These are phyloP conservation scores for Peromyscus aztecus DNA, from an alignment of 2,797 vertebrate genomes.

Conservation along the genomic window DNA sequence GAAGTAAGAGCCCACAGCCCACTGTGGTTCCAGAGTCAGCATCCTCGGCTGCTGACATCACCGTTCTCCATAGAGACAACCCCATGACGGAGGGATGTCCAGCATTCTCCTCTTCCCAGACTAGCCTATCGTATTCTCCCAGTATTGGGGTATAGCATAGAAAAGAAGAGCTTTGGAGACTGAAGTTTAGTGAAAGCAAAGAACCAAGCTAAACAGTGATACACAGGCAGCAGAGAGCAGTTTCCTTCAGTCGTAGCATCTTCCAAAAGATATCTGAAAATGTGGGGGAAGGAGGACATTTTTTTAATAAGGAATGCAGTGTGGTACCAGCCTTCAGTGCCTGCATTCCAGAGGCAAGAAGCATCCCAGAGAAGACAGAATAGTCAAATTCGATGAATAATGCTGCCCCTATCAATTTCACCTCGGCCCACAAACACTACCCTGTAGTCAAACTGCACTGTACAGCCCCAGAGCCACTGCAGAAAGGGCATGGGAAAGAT, in stretches of 20 bases:
- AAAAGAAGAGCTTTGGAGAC: not conserved
- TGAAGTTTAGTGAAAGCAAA: conserved; percentile 47
- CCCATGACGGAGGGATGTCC: not conserved
- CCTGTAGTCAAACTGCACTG: not conserved
- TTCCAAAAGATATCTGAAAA: conserved; percentile 1
- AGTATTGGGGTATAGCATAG: not conserved
- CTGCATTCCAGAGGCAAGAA: not conserved
- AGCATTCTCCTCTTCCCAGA: not conserved
- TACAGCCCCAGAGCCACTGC: not conserved
- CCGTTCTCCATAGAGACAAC: not conserved
- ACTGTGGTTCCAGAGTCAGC: not conserved
- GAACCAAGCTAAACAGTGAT: not conserved
- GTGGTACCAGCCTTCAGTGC: not conserved
- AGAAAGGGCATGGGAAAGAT: not conserved
- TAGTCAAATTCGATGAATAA: not conserved
- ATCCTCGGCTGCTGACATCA: not conserved
- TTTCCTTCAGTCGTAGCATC: not conserved
- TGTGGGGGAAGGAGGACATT: too few species aligned
- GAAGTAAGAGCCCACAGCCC: not conserved
- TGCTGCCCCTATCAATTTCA: not conserved
- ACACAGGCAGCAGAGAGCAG: not conserved
- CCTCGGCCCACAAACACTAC: not conserved
- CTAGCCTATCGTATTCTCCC: not conserved
- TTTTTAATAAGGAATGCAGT: not conserved
- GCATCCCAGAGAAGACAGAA: not conserved